Evolutionary conservation across 2,113 vertebrate genomes (phyloP), one percentile per base, ranked within the genome.

Genomic region (Anser brachyrhynchus): DNA sequence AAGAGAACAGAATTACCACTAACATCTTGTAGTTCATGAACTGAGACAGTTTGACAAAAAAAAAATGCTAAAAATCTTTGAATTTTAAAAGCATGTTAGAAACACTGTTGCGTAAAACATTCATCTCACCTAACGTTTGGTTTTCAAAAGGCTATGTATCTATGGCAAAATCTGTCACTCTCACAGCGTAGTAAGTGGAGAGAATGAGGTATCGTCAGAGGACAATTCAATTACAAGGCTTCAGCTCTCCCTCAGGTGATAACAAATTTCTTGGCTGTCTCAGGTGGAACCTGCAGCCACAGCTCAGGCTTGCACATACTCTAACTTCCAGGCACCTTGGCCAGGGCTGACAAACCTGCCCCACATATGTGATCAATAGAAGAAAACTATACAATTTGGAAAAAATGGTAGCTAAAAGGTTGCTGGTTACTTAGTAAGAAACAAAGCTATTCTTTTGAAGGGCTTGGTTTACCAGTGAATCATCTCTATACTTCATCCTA

Each of bases 261-360:
- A 52, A 71, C 0, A 0, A 84, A 43, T 29, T 10, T 59, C 51
- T 71, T 80, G 66, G 44, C 11, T 44, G 8, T 65, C 49, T 37
- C 2, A 1, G 18, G 4, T 64, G 33, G 49, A 64, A 17, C 37
- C 52, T 44, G 4, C 1, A 4, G 31, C 26, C 33, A 16, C 41
- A 59, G 26, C 41, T 82, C 39, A 33, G 31, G 29, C 23, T 66
- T 70, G 25, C 18, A 14, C 18, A 5, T 21, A 41, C 2, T 21
- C 3, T 28, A 74, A 62, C 5, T 65, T 62, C 58, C 44, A 71
- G 44, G 23, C 9, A 86, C n/a, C 20, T 43, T 1, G 0, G 6
- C 11, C n/a, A 5, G 3, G 15, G 43, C 35, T 88, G 15, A 29
- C 7, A 83, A 86, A 62, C 5, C 4, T 0, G 1, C 17, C 31